A percentile compares a stretch with the other conserved stretches of the same genome.
phyloP scores from a whole-genome alignment of 2,797 vertebrate species.

The Notolabrus celidotus region DNA sequence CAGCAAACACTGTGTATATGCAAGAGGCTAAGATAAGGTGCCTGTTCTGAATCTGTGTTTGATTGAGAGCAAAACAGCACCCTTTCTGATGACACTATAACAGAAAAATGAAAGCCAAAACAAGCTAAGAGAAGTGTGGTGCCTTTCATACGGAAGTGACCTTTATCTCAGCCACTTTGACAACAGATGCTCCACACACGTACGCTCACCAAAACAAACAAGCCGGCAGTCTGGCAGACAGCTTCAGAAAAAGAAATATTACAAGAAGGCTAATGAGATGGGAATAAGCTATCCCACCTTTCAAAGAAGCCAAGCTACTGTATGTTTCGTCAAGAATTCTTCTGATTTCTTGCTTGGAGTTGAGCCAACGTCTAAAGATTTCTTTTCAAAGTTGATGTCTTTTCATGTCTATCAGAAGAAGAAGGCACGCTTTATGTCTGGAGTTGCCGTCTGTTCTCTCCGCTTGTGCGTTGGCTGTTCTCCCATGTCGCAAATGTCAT shows the following conservation, averaged over 20 bases:
- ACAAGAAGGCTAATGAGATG: conserved; percentile 68
- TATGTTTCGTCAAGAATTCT: conserved; percentile 67
- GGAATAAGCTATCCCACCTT: conserved; percentile 59
- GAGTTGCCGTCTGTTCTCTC: conserved; percentile 42
- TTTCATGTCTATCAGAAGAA: conserved; percentile 60
- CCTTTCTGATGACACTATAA: conserved; percentile 7
- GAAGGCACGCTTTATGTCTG: conserved; percentile 32
- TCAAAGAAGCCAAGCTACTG: conserved; percentile 45
- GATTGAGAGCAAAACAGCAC: conserved; percentile 17
- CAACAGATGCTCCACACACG: conserved; percentile 56
- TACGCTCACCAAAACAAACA: conserved; percentile 36
- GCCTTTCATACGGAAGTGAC: conserved; percentile 57
- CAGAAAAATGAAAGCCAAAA: conserved; percentile 32
- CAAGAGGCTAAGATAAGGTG: too few relatives aligned
- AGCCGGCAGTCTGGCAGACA: conserved; percentile 25
- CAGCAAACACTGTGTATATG: conserved; percentile 2
- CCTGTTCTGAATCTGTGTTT: conserved; percentile 8
- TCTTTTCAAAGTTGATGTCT: conserved; percentile 54
- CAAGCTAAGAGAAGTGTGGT: conserved; percentile 5
- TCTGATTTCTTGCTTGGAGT: conserved; percentile 57
- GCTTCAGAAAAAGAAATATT: conserved; percentile 54
- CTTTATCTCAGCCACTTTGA: conserved; percentile 63
- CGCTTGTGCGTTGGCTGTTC: conserved; percentile 31
- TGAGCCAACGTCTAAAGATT: conserved; percentile 59
- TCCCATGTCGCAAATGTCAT: conserved; percentile 42